Evolutionary conservation across 2,888 invertebrate species (phyloP).

Genomic region (Girardia tigrina): DNA sequence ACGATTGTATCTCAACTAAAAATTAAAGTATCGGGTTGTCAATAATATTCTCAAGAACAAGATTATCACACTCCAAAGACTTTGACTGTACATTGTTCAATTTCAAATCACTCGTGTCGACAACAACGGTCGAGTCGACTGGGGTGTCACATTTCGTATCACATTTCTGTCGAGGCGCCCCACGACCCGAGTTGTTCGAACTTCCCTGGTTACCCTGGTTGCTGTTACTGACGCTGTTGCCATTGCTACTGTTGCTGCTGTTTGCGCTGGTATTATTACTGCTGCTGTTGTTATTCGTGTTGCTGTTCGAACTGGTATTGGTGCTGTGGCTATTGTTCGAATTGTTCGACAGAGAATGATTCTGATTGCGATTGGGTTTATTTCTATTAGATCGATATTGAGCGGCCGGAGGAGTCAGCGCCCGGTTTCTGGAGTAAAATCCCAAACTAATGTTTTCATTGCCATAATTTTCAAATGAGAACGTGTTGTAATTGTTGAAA

Average conservation of each 20-base stretch:
- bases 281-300: background rate
- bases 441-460: background rate
- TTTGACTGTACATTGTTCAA: conserved; percentile 8
- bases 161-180: conserved; percentile 13
- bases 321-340: too few species aligned
- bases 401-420: conserved; percentile 9
- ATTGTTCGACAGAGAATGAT: background rate
- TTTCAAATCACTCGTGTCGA: background rate
- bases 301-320: background rate
- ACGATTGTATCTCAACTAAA: background rate
- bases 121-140: background rate
- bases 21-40: conserved; percentile 2
- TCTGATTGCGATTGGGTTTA: background rate
- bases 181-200: too few species aligned
- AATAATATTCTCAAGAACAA: conserved; percentile 6
- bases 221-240: too few species aligned
- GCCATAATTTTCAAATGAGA: background rate
- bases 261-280: background rate
- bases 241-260: too few species aligned
- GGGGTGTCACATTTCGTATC: too few species aligned
- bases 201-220: too few species aligned
- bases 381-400: background rate
- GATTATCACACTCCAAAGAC: conserved; percentile 20
- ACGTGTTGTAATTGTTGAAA: background rate
- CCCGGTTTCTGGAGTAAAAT: background rate